Percentiles rank a stretch among this genome's conserved stretches.
These are phyloP conservation scores for Antennarius maculatus DNA, from an alignment of 2,797 vertebrate species.

Conservation along the genomic window DNA sequence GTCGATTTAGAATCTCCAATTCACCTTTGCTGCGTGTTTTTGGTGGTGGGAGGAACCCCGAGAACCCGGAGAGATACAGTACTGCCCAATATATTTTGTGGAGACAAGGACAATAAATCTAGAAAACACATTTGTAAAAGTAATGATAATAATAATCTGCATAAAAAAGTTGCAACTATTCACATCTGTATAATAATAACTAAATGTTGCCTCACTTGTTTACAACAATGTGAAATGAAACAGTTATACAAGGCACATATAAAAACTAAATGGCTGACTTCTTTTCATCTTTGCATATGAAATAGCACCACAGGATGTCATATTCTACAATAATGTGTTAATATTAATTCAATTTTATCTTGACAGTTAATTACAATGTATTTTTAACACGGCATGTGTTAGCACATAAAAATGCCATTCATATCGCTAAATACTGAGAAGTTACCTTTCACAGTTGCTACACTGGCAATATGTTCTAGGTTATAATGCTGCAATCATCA, in stretches of 20 bases:
- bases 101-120: not conserved
- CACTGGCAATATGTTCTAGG: conserved; percentile 66
- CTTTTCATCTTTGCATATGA: not conserved
- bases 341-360: conserved; percentile 19
- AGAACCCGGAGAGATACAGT: too few species aligned
- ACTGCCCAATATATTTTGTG: not conserved
- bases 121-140: conserved; percentile 3
- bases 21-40: too few species aligned
- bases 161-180: not conserved
- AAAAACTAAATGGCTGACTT: not conserved
- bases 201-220: not conserved
- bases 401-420: conserved; percentile 31
- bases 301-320: not conserved
- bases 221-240: not conserved
- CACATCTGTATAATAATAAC: not conserved
- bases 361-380: conserved; percentile 20
- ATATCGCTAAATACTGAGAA: conserved; percentile 43
- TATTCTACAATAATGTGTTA: not conserved
- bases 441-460: conserved; percentile 52
- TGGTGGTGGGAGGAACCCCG: too few species aligned
- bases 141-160: not conserved
- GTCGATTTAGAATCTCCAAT: too few species aligned
- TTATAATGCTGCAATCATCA: conserved; percentile 75
- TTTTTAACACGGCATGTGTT: conserved; percentile 19
- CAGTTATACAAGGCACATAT: not conserved